A percentile compares a stretch with the other conserved stretches of the same genome.
Conservation (phyloP, 2,113 vertebrate genomes). For the Tupaia tana region DNA sequence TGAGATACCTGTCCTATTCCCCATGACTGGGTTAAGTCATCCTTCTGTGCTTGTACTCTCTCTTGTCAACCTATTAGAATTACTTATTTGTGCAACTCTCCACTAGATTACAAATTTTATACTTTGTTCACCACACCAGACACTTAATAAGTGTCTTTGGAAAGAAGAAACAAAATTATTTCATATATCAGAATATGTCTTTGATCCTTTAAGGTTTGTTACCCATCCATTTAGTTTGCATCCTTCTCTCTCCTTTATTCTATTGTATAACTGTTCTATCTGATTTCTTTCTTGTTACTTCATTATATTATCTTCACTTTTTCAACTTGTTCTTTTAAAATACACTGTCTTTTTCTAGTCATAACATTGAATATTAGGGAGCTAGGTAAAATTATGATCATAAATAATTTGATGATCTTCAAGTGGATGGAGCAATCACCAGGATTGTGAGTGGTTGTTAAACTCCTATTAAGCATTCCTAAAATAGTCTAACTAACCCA, state of each 20-base stretch:
- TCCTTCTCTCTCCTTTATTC: not conserved
- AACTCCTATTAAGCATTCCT: not conserved
- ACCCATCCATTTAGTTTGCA: not conserved
- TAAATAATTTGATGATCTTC: slow-evolving; percentile 32
- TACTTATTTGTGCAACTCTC: not conserved
- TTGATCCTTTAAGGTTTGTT: slow-evolving; percentile 10
- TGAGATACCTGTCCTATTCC: not conserved
- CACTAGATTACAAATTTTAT: not conserved
- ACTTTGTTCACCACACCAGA: not conserved
- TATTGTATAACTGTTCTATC: not conserved
- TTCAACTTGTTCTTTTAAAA: not conserved
- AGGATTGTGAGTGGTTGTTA: not conserved
- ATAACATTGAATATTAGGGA: not conserved
- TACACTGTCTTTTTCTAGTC: not conserved
- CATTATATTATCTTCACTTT: not conserved
- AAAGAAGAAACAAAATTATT: slow-evolving; percentile 6
- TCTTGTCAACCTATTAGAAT: not conserved
- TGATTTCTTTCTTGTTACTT: slow-evolving; percentile 8
- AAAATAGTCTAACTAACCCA: slow-evolving; percentile 10
- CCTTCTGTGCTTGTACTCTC: not conserved
- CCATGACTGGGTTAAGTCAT: not conserved
- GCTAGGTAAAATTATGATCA: not conserved
- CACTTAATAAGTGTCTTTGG: not conserved
- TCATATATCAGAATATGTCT: not conserved
- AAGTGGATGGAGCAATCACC: not conserved